Evolutionary conservation across 1,140 invertebrate species (phyloP), one percentile per base, ranked within the genome.

Genomic region (Tetragnatha versicolor): DNA sequence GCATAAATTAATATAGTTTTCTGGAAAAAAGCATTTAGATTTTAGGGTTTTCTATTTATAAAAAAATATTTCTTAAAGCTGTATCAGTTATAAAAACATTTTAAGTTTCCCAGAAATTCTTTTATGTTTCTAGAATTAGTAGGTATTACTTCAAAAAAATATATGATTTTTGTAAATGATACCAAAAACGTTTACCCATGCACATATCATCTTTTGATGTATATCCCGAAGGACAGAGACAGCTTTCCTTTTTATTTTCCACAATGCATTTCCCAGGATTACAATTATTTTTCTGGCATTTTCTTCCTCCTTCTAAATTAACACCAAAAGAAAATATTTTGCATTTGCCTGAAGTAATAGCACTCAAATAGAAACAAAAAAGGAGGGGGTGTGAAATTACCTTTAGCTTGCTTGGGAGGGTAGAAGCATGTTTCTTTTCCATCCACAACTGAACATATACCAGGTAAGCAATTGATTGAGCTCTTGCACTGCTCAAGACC

Each of bases 201-300:
- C 66, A 69, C n/a, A 22, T 69, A 10, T 47, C 33, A 14, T 69
- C 17, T 53, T 53, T 35, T 22, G 27, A 45, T 6, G 66, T 69
- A 14, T 35, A 69, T 37, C 66, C 66, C 1, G n/a, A 9, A 1
- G 66, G 66, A 25, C 66, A 69, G 17, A 69, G 66, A 17, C 66
- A 69, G 4, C 25, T 69, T 25, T 69, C 66, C 2, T 0, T 35
- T 14, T 49, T 33, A 2, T 4, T 10, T 20, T 53, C 17, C 0
- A 29, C 9, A 25, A 10, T 14, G 22, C 66, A 69, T 9, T 49
- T 37, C 12, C 66, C 66, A 17, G 66, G 66, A 37, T 25, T 53
- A 12, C 66, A 69, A 12, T 69, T 31, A 4, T n/a, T 7, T 9
- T 51, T 10, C 3, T 12, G 3, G 17, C 66, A 69, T 9, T 14